phyloP scores from a whole-genome alignment of 2,888 invertebrate species.

The Lasioglossum marginatum region DNA sequence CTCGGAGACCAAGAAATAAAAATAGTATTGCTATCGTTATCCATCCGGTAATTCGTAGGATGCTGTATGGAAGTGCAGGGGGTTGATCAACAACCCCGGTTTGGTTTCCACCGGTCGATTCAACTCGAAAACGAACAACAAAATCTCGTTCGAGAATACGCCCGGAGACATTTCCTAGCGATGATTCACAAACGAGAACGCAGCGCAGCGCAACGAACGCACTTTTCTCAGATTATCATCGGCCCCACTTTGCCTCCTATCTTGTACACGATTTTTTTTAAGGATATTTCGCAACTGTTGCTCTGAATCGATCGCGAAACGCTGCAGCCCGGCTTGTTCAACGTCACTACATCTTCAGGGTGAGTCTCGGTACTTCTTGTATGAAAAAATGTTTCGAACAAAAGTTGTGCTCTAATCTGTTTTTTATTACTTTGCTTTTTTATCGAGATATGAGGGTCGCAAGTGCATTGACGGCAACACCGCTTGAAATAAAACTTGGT shows the following conservation, averaged over 20 bases:
- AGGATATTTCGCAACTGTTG: background rate
- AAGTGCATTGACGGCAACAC: too few relatives aligned
- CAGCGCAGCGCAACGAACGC: background rate
- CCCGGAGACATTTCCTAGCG: background rate
- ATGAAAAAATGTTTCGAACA: too few relatives aligned
- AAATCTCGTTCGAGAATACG: background rate
- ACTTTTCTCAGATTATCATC: background rate
- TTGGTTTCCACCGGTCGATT: background rate
- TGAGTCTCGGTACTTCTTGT: too few relatives aligned
- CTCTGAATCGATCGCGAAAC: background rate
- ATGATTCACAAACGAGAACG: conserved; percentile 9
- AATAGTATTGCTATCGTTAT: background rate
- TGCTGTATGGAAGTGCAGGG: background rate
- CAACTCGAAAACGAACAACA: background rate
- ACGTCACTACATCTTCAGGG: background rate
- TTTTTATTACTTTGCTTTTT: too few relatives aligned
- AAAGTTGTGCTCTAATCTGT: too few relatives aligned
- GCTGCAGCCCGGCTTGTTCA: background rate
- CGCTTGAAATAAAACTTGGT: too few relatives aligned
- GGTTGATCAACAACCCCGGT: background rate
- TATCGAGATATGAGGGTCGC: too few relatives aligned
- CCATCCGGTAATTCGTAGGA: background rate
- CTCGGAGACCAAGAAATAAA: background rate
- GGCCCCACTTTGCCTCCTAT: background rate
- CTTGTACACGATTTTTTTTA: background rate